Evolutionary conservation across 2,113 vertebrate species (phyloP).

Genomic region (Mus pahari): DNA sequence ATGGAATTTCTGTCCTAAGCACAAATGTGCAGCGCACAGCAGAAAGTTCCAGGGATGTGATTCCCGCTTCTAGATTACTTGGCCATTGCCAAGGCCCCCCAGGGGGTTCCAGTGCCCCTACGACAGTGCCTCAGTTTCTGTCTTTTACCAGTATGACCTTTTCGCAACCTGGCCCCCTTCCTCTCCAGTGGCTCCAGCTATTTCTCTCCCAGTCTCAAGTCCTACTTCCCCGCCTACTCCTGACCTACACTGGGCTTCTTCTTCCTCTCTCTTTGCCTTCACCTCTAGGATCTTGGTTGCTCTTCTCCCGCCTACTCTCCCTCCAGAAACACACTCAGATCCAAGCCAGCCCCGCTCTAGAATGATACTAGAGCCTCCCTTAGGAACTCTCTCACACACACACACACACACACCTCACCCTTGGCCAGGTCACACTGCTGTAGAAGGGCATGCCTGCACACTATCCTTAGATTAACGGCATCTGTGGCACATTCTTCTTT

Average conservation of each 20-base stretch:
- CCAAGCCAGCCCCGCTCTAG: no score
- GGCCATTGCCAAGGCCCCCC: neutral
- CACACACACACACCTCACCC: neutral
- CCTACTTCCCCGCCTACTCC: neutral
- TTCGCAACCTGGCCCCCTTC: neutral
- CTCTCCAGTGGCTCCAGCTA: neutral
- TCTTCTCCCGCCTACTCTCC: neutral
- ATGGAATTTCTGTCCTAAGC: constrained; percentile 53
- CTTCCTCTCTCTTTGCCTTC: neutral
- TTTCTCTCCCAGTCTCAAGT: neutral
- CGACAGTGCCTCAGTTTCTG: neutral
- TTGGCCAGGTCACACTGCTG: neutral
- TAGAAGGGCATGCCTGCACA: neutral
- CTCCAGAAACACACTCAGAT: neutral
- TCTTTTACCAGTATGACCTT: neutral
- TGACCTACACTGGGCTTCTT: fast-evolving
- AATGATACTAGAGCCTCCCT: neutral
- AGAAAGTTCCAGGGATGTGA: neutral
- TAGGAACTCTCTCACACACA: no score
- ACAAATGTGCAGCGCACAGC: neutral
- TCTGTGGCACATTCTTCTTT: no score
- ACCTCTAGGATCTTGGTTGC: neutral
- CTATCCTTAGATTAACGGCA: neutral
- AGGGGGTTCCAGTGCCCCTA: neutral
- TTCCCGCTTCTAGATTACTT: neutral